phyloP scores from a whole-genome alignment of 1,140 invertebrate species.

The Meloidogyne chitwoodi region DNA sequence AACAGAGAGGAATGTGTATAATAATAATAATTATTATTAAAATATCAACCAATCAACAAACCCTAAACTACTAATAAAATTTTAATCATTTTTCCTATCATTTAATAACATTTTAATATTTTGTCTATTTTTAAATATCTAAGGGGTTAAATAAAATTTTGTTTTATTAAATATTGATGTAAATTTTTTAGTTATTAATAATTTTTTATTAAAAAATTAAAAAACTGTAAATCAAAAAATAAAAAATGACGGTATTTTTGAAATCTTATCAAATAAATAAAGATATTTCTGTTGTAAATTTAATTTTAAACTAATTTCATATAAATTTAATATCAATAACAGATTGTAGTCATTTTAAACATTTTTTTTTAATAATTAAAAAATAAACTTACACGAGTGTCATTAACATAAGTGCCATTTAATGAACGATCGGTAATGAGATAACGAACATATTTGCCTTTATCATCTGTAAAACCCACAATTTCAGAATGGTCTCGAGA shows the following conservation, averaged over 20 bases:
- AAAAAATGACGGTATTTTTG: too few relatives aligned
- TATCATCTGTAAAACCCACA: constrained; percentile 18
- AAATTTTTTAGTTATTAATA: too few relatives aligned
- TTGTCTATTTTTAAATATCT: not conserved
- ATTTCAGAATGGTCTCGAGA: constrained; percentile 51
- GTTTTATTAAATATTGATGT: too few relatives aligned
- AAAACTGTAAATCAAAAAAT: too few relatives aligned
- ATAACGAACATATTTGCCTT: constrained; percentile 39
- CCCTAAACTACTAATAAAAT: not conserved
- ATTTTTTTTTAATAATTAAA: not conserved
- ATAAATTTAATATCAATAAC: too few relatives aligned
- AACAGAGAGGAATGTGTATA: not conserved
- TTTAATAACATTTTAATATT: not conserved
- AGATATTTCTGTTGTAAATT: too few relatives aligned
- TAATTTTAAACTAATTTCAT: too few relatives aligned
- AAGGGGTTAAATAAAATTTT: too few relatives aligned
- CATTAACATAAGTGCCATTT: constrained; percentile 62
- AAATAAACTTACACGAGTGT: constrained; percentile 53
- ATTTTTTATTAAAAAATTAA: too few relatives aligned
- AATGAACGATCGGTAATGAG: constrained; percentile 58
- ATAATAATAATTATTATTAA: not conserved
- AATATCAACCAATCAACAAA: not conserved
- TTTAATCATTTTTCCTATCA: not conserved
- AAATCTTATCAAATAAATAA: too few relatives aligned
- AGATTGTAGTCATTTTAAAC: not conserved